Base-by-base conservation (phyloP, 2,113 vertebrate genomes). In the Eublepharis macularius region DNA sequence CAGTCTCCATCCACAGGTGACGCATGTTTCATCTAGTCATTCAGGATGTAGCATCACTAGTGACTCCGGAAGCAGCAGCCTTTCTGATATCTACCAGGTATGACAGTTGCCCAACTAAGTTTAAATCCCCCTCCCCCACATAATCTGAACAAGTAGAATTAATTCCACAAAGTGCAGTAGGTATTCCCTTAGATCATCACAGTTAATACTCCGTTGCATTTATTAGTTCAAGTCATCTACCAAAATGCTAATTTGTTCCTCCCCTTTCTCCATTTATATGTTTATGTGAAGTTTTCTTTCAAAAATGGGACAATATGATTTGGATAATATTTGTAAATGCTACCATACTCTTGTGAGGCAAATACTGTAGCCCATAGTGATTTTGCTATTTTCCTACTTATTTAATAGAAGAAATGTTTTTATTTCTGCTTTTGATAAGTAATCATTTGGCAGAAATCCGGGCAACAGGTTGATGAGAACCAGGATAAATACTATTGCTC, bases 11-110 rank as follows among this genome's bases (percentile, higher is more conserved):
- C 98, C 98, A 94, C 98, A 99, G 98, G 98, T 98, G 98, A 98
- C 98, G 93, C 98, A 98, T 96, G 98, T 99, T 85, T 98, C 98
- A 87, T 98, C 99, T 92, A 99, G 99, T 96, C 99, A 99, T 92
- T 99, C 99, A 97, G 98, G 98, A 99, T 99, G 99, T 98, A 99
- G 99, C 96, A 99, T 99, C 96, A 99, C 98, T 93, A 99, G 99
- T 92, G 99, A 99, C 95, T 99, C 99, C 92, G 99, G 98, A 92
- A 99, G 99, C 97, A 99, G 99, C 97, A 99, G 99, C 94, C 97
- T 99, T 95, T 99, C 99, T 95, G 99, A 99, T 96, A 99, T 99
- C 95, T 99, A 99, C 96, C 99, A 99, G 98, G 99, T 99, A 97
- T 97, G 96, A 91, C 19, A 74, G 9, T 63, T n/a, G 19, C 2